Evolutionary conservation across 2,113 vertebrate genomes (phyloP).

Genomic region (Ctenomys sociabilis): DNA sequence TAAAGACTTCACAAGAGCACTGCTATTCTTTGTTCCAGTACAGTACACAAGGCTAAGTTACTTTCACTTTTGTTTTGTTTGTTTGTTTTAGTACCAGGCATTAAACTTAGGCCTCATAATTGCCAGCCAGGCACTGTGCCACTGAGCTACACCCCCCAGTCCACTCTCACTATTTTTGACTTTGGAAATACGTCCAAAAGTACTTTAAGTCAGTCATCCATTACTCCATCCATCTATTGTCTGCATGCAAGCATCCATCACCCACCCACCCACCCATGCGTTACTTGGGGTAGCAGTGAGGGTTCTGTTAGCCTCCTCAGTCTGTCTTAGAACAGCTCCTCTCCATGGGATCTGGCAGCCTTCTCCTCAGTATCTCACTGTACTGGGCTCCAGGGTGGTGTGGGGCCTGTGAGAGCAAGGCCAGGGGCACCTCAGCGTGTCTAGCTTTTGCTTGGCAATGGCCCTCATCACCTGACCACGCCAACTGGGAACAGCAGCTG

Average conservation of each 20-base stretch:
- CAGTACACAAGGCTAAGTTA: fast-evolving
- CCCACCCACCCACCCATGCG: neutral
- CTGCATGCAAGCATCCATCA: neutral
- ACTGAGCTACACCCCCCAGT: no score
- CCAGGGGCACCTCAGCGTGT: neutral
- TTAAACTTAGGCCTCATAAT: no score
- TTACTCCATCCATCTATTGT: neutral
- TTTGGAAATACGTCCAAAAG: constrained; percentile 21
- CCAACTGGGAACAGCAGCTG: neutral
- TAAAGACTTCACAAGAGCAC: neutral
- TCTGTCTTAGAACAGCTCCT: neutral
- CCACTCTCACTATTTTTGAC: neutral
- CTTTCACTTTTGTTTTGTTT: neutral
- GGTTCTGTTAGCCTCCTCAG: neutral
- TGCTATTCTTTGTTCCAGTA: neutral
- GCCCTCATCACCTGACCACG: neutral
- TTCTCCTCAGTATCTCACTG: neutral
- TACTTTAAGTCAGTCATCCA: neutral
- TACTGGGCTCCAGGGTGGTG: neutral
- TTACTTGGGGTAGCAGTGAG: neutral
- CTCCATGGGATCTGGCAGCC: neutral
- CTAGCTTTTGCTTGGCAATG: neutral
- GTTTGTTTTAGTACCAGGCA: no score
- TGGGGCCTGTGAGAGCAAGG: neutral
- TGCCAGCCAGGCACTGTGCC: no score